phyloP scores from a whole-genome alignment of 2,113 vertebrate species.

The Tupaia chinensis region DNA sequence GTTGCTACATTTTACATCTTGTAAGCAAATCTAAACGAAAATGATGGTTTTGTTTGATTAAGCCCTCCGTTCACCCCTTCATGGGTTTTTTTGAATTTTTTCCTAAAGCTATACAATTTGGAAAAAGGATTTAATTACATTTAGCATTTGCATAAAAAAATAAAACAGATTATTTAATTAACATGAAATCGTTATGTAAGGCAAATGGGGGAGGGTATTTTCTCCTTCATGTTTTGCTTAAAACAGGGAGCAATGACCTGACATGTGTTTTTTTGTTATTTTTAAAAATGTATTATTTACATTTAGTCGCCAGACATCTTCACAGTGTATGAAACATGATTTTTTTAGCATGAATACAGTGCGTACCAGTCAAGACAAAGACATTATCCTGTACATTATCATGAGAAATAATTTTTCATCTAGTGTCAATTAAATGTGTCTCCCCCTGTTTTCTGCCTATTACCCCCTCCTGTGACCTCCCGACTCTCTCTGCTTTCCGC shows the following conservation, averaged over 20 bases:
- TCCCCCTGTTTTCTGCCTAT: too few relatives aligned
- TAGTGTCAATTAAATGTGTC: too few relatives aligned
- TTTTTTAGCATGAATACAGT: too few relatives aligned
- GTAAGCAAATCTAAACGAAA: background rate
- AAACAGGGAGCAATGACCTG: background rate
- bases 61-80: background rate
- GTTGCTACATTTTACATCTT: constrained; percentile 5
- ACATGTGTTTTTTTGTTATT: too few relatives aligned
- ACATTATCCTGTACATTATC: too few relatives aligned
- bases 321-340: too few relatives aligned
- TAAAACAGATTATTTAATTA: background rate
- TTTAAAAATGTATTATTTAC: too few relatives aligned
- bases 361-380: too few relatives aligned
- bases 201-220: background rate
- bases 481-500: too few relatives aligned
- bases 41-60: background rate
- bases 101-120: background rate
- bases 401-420: too few relatives aligned
- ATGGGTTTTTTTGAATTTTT: background rate
- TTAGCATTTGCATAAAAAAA: background rate
- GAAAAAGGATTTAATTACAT: background rate
- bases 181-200: background rate
- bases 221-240: background rate
- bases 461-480: too few relatives aligned
- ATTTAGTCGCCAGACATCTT: too few relatives aligned